Percentiles rank a stretch among this genome's conserved stretches.
Conservation (phyloP, 1,140 invertebrate species). For the Rhagoletis pomonella region DNA sequence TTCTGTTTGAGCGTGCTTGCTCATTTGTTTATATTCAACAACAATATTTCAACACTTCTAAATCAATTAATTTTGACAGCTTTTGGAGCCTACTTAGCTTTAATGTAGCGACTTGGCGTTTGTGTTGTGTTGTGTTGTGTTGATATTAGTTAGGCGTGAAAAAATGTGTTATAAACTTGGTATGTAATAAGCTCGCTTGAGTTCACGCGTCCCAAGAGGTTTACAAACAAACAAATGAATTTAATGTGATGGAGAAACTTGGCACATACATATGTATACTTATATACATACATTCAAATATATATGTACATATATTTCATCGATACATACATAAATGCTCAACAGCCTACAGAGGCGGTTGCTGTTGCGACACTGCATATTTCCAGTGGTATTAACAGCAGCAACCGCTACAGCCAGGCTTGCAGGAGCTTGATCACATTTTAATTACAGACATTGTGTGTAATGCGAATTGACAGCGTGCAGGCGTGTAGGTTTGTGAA, state of each 20-base stretch:
- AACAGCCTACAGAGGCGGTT: not conserved
- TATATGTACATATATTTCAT: not conserved
- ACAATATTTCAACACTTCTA: constrained; percentile 44
- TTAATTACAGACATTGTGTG: constrained; percentile 36
- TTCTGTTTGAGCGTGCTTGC: not conserved
- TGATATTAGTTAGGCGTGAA: not conserved
- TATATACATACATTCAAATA: not conserved
- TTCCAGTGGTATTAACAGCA: not conserved
- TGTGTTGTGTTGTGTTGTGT: not conserved
- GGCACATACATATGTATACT: not conserved
- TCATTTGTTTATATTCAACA: constrained; percentile 2
- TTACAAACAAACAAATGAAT: constrained; percentile 16
- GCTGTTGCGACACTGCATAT: not conserved
- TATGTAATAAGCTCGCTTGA: not conserved
- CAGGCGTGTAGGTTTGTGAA: not conserved
- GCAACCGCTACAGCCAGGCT: not conserved
- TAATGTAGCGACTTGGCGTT: constrained; percentile 2
- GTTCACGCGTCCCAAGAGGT: constrained; percentile 10
- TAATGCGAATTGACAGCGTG: constrained; percentile 43
- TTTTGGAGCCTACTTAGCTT: constrained; percentile 35
- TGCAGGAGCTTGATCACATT: constrained; percentile 53
- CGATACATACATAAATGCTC: not conserved
- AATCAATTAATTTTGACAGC: constrained; percentile 52
- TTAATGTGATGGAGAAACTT: not conserved
- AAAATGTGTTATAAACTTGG: not conserved